These are phyloP conservation scores for human (Homo sapiens) DNA, from an alignment of 2,113 vertebrate genomes.

Conservation along the genomic window GRCh38 chr5:93685001-93685500, in stretches of 20 bases:
- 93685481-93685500: background rate
- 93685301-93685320: background rate
- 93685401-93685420: background rate
- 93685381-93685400: background rate
- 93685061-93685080: background rate
- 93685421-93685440: background rate
- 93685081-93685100: conserved; percentile 7
- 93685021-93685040: background rate
- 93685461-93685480: background rate
- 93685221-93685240: background rate
- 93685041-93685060: background rate
- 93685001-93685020: background rate
- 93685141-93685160: conserved; percentile 3
- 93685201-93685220: background rate
- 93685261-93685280: background rate
- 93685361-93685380: background rate
- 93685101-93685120: background rate
- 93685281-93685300: conserved; percentile 26
- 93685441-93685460: conserved; percentile 1
- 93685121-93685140: conserved; percentile 7
- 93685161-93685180: background rate
- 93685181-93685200: conserved; percentile 39
- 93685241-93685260: background rate
- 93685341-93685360: conserved; percentile 21
- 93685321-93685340: background rate